Percentiles rank a stretch among this genome's conserved stretches.
Conservation (phyloP, 2,888 invertebrate genomes). For the Nomada ruficornis region DNA sequence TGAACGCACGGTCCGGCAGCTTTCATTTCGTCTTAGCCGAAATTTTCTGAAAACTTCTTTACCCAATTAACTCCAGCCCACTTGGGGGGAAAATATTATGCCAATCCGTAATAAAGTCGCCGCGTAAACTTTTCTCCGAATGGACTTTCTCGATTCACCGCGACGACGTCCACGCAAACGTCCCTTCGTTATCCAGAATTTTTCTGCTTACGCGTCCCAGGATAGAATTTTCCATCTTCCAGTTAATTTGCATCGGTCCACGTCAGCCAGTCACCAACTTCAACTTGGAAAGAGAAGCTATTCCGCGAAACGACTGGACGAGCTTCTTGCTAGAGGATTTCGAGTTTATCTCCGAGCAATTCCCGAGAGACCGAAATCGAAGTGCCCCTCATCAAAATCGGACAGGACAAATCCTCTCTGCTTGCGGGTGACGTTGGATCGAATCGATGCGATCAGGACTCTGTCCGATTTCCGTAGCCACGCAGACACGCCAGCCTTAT, state of each 20-base stretch:
- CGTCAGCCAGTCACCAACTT: not conserved
- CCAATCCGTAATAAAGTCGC: conserved; percentile 30
- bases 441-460: not conserved
- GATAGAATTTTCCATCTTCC: not conserved
- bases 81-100: not conserved
- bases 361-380: not conserved
- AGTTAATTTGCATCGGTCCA: not conserved
- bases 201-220: conserved; percentile 18
- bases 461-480: not conserved
- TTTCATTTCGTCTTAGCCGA: not conserved
- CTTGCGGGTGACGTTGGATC: not conserved
- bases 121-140: not conserved
- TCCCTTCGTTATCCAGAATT: conserved; percentile 2
- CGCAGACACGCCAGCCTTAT: conserved; percentile 4
- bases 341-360: conserved; percentile 3
- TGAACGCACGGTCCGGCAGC: not conserved
- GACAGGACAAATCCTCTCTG: not conserved
- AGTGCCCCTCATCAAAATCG: not conserved
- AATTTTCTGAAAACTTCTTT: conserved; percentile 6
- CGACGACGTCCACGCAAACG: not conserved
- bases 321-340: not conserved
- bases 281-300: not conserved
- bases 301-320: not conserved
- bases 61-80: not conserved
- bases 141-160: not conserved